Percentiles rank a stretch among this genome's conserved stretches.
Conservation (phyloP, 2,888 invertebrate species). For the Rotaria sp. region DNA sequence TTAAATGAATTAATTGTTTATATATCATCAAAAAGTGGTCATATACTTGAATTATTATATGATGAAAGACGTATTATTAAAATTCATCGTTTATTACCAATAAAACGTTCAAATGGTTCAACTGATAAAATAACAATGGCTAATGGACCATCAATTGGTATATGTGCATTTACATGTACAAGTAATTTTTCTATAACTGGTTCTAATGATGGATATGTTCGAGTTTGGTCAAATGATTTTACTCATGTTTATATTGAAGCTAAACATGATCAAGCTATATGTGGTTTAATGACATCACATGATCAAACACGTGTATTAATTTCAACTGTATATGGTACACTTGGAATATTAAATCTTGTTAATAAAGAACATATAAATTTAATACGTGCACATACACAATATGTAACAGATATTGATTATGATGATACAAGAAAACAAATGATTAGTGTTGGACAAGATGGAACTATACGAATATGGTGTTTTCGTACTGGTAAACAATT, state of each 20-base stretch:
- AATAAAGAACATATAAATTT: not conserved
- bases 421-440: conserved; percentile 30
- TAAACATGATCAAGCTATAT: conserved; percentile 54
- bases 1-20: conserved; percentile 50
- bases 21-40: conserved; percentile 52
- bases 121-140: not conserved
- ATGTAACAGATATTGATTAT: conserved; percentile 11
- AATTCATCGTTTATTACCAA: conserved; percentile 51
- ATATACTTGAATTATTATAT: conserved; percentile 53
- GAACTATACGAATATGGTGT: conserved; percentile 54
- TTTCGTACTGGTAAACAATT: conserved; percentile 51
- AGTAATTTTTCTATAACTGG: conserved; percentile 55
- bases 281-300: conserved; percentile 48
- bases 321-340: not conserved
- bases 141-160: conserved; percentile 42
- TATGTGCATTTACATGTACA: conserved; percentile 51
- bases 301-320: conserved; percentile 45
- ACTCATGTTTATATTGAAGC: conserved; percentile 42
- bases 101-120: conserved; percentile 26
- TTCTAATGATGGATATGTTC: conserved; percentile 53
- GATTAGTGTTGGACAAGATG: conserved; percentile 43
- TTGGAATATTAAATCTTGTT: conserved; percentile 18
- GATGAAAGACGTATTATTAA: conserved; percentile 49
- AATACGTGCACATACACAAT: conserved; percentile 8
- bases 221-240: conserved; percentile 55